Evolutionary conservation across 2,888 invertebrate species (phyloP).

Genomic region (Dynastes grantii): DNA sequence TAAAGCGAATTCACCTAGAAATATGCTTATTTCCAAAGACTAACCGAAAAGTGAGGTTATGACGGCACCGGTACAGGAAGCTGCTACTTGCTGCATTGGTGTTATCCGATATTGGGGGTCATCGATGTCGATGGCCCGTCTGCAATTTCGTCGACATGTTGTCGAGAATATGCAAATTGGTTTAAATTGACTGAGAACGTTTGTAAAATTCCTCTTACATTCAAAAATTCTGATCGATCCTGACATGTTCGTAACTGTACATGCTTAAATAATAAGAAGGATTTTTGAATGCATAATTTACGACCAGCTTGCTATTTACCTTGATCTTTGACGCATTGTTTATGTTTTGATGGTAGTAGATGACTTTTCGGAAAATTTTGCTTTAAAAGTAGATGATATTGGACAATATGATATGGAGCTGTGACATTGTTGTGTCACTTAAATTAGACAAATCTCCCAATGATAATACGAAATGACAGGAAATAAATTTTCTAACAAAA

Average conservation of each 20-base stretch:
- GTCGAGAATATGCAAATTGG: background rate
- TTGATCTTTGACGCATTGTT: background rate
- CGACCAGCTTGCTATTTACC: background rate
- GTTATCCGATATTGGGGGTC: slow-evolving; percentile 86
- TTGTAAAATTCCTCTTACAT: slow-evolving; percentile 1
- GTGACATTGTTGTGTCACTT: background rate
- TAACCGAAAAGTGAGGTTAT: slow-evolving; percentile 91
- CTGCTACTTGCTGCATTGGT: slow-evolving; percentile 87
- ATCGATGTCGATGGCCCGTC: slow-evolving; percentile 71
- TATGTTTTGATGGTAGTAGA: background rate
- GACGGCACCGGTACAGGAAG: slow-evolving; percentile 90
- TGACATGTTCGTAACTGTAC: slow-evolving; percentile 18
- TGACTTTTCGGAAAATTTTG: background rate
- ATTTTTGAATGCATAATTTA: background rate
- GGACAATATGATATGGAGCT: background rate
- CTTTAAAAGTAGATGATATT: background rate
- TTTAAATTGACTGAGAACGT: background rate
- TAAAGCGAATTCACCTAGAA: background rate
- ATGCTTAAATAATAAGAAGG: background rate
- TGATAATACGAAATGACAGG: background rate
- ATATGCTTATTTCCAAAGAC: slow-evolving; percentile 59
- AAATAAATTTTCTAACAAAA: too few species aligned
- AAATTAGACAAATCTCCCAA: background rate
- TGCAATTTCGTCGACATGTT: slow-evolving; percentile 29
- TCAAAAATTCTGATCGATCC: background rate